These are phyloP conservation scores for Linhomoeus sp. DNA, from an alignment of 2,888 invertebrate species.

Conservation along the genomic window DNA sequence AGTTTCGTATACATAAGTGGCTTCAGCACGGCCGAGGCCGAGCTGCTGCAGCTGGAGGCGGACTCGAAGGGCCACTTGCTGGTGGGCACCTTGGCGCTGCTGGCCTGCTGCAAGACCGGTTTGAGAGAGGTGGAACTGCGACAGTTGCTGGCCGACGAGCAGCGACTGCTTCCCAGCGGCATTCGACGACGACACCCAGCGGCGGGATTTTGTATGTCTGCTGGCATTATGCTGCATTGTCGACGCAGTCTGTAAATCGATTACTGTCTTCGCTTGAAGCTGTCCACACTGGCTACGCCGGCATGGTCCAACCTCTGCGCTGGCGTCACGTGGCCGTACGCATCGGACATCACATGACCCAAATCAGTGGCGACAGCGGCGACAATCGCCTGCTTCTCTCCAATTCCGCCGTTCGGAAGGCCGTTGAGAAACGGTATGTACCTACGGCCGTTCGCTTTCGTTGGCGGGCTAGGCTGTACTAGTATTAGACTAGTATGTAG, in stretches of 20 bases:
- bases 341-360: conserved; percentile 1
- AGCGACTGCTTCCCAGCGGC: neutral
- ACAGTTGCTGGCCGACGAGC: neutral
- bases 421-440: neutral
- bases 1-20: too few species aligned
- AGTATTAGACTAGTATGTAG: too few species aligned
- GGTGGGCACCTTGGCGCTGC: neutral
- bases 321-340: neutral
- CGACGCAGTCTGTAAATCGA: too few species aligned
- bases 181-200: neutral
- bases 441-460: neutral
- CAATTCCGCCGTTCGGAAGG: neutral
- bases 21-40: neutral
- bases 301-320: neutral
- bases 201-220: neutral
- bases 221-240: neutral
- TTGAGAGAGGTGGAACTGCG: conserved; percentile 1
- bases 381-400: neutral
- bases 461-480: too few species aligned
- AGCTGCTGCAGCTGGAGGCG: neutral
- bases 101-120: neutral
- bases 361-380: neutral
- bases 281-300: neutral
- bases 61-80: neutral
- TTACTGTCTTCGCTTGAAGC: too few species aligned